phyloP scores from a whole-genome alignment of 2,888 invertebrate genomes.

The Hartigia nigra region DNA sequence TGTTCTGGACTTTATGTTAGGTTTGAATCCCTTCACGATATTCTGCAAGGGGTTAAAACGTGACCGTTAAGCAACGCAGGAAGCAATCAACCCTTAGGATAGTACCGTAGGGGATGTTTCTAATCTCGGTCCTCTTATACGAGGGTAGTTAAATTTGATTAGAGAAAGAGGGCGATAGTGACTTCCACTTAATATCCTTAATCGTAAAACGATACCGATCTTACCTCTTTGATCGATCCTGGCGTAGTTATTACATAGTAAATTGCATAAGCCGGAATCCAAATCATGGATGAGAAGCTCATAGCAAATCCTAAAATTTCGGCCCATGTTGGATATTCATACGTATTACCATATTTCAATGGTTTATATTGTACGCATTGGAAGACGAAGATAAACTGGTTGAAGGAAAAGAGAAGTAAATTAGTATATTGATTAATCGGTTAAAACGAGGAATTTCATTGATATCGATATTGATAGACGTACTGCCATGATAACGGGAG shows the following conservation, averaged over 20 bases:
- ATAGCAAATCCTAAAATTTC: conserved; percentile 72
- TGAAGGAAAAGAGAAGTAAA: conserved; percentile 28
- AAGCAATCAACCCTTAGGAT: not conserved
- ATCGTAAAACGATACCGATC: conserved; percentile 7
- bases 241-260: conserved; percentile 70
- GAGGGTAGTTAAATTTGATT: not conserved
- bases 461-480: conserved; percentile 44
- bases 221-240: conserved; percentile 70
- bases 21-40: conserved; percentile 66
- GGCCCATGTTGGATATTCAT: conserved; percentile 73
- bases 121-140: not conserved
- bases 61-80: conserved; percentile 13
- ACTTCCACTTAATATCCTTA: not conserved
- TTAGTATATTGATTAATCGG: conserved; percentile 2
- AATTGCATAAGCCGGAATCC: conserved; percentile 73
- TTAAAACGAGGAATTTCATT: not conserved
- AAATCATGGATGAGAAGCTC: conserved; percentile 75
- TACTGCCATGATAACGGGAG: conserved; percentile 72
- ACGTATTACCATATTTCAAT: conserved; percentile 69
- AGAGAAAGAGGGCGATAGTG: not conserved
- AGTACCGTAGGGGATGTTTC: not conserved
- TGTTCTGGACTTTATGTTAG: conserved; percentile 65
- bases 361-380: conserved; percentile 72
- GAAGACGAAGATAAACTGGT: conserved; percentile 73
- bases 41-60: conserved; percentile 61